Conservation (phyloP, 2,797 vertebrate species). For the Gastrophryne carolinensis region DNA sequence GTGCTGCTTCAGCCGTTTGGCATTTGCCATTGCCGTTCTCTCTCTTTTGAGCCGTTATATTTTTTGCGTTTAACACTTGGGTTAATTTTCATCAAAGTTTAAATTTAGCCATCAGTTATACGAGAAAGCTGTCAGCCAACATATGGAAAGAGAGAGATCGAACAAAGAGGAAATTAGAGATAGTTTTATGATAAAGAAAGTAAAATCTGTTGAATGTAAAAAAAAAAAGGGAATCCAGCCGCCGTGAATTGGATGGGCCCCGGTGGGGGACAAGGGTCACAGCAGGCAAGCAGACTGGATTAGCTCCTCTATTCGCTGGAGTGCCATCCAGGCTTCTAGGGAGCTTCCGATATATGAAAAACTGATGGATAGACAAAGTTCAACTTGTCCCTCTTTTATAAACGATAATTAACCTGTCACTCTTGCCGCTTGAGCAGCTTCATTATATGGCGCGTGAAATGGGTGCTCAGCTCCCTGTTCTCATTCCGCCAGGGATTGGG, state of each 20-base stretch:
- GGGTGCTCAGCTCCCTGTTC: constrained; percentile 67
- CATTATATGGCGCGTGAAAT: constrained; percentile 85
- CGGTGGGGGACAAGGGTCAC: constrained; percentile 72
- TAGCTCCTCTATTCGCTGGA: constrained; percentile 78
- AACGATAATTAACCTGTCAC: constrained; percentile 99
- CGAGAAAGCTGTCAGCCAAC: constrained; percentile 84
- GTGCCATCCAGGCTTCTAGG: constrained; percentile 75
- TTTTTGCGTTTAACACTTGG: constrained; percentile 85
- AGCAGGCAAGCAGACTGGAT: constrained; percentile 77
- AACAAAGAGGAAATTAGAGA: constrained; percentile 56
- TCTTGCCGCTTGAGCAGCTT: constrained; percentile 89
- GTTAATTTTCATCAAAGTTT: constrained; percentile 94
- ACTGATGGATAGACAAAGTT: constrained; percentile 94
- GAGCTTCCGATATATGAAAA: constrained; percentile 85
- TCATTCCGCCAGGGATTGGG: constrained; percentile 63
- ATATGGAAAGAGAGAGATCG: constrained; percentile 71
- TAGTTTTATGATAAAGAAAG: constrained; percentile 80
- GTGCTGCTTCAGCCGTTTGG: constrained; percentile 80
- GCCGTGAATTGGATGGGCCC: constrained; percentile 70
- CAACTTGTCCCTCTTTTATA: constrained; percentile 98
- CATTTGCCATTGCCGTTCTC: constrained; percentile 78
- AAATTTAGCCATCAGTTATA: constrained; percentile 97
- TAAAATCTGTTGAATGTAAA: constrained; percentile 76
- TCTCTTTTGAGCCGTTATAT: constrained; percentile 76
- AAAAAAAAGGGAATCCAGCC: constrained; percentile 73